These are phyloP conservation scores for Orcinus orca DNA, from an alignment of 2,113 vertebrate species.

Conservation along the genomic window DNA sequence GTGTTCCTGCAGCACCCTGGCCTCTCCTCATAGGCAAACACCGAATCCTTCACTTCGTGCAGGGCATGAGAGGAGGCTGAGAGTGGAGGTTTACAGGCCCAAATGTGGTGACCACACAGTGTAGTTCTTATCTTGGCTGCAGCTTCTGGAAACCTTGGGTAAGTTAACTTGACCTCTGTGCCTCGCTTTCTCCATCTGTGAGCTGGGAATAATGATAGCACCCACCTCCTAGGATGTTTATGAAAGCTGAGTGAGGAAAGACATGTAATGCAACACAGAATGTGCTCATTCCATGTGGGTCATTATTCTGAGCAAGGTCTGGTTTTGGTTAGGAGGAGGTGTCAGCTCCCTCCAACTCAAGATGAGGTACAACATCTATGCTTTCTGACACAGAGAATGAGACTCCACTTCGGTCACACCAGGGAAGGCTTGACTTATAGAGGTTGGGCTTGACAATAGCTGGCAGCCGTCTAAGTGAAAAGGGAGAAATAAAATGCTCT, in stretches of 20 bases:
- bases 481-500: background rate
- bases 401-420: background rate
- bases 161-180: background rate
- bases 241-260: background rate
- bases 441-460: background rate
- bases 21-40: background rate
- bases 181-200: background rate
- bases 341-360: background rate
- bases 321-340: background rate
- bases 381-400: background rate
- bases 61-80: background rate
- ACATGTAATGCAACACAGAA: fast-evolving
- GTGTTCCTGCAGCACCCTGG: fast-evolving
- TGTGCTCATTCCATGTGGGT: background rate
- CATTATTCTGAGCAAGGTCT: background rate
- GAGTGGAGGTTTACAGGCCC: background rate
- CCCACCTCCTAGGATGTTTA: background rate
- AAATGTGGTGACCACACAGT: background rate
- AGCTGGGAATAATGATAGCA: background rate
- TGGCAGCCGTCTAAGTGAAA: background rate
- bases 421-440: background rate
- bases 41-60: background rate
- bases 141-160: too few species aligned
- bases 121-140: background rate
- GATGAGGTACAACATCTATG: background rate